A percentile compares a stretch with the other conserved stretches of the same genome.
Evolutionary conservation across 2,888 invertebrate species (phyloP).

Genomic region (Gandaritis pyraliata): DNA sequence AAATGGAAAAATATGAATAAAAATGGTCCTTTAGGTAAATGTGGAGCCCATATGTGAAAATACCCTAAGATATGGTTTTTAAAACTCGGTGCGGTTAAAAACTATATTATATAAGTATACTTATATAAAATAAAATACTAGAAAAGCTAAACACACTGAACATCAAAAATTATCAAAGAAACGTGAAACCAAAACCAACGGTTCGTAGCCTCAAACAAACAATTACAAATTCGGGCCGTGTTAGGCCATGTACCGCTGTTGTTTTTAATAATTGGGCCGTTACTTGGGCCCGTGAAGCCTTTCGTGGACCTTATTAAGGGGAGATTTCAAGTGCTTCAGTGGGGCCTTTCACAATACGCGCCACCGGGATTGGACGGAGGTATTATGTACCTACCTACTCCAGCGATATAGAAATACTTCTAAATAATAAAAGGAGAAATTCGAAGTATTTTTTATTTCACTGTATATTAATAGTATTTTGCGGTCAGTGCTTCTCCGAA

Average conservation of each 20-base stretch:
- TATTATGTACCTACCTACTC: slow-evolving; percentile 12
- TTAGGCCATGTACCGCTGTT: slow-evolving; percentile 44
- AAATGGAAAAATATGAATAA: too few species aligned
- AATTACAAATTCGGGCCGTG: slow-evolving; percentile 38
- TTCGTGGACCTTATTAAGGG: slow-evolving; percentile 60
- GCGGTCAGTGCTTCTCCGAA: too few species aligned
- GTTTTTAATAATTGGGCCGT: slow-evolving; percentile 66
- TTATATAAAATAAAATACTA: too few species aligned
- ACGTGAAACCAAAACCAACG: slow-evolving; percentile 15
- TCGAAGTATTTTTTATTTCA: background rate
- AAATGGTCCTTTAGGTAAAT: too few species aligned
- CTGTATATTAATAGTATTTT: too few species aligned
- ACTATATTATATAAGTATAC: too few species aligned
- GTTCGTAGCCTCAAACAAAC: slow-evolving; percentile 28
- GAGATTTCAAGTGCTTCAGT: slow-evolving; percentile 57
- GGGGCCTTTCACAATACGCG: slow-evolving; percentile 40
- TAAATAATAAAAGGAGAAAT: background rate
- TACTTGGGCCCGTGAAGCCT: slow-evolving; percentile 59
- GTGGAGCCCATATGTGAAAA: too few species aligned
- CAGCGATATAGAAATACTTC: slow-evolving; percentile 14
- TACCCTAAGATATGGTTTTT: too few species aligned
- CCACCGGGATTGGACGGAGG: slow-evolving; percentile 30
- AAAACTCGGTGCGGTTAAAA: too few species aligned
- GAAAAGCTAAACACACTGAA: background rate
- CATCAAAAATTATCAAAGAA: slow-evolving; percentile 16